Evolutionary conservation across 1,140 invertebrate genomes (phyloP), one percentile per base, ranked within the genome.

Genomic region (Anagrus nilaparvatae): DNA sequence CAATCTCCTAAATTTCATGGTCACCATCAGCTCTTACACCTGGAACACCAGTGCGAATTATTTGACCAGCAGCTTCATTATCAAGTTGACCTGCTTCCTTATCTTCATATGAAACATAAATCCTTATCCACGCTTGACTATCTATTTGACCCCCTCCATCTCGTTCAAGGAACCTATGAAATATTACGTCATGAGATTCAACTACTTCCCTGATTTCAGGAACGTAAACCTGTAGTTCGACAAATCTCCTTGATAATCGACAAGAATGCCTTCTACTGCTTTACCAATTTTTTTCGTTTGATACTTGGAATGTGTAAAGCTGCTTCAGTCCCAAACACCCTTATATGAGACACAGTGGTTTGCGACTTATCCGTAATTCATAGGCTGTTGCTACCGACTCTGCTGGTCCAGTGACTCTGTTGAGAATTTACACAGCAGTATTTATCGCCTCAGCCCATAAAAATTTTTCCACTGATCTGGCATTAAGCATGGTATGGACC

Each of bases 251-350:
- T 38, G 3, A 19, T 44, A 44, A 4, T 28, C 35, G 3, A 38
- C 3, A 5, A 43, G 36, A 20, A 36, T 14, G 7, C 23, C 18
- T 16, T 42, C 18, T 34, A 16, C 8, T 12, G 40, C 23, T 21
- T 43, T 43, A 1, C 8, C 1, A 23, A 40, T 29, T 49, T 49
- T 43, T 28, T 38, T 30, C 40, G 28, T 3, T 33, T 21, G 14
- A 40, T 10, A 13, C 46, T 39, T 13, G 44, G 37, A 20, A 46
- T 23, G 29, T 10, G 31, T 29, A 25, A 17, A 21, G 9, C 33
- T 3, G 23, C 30, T 17, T 30, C 23, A 34, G 46, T 56, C n/a
- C 60, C 61, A 47, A 63, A 65, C 6, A 58, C 35, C 37, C 42
- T 21, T 7, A 60, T 17, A 46, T 63, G 46, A 12, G 17, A 34